Conservation (phyloP, 2,113 vertebrate genomes). For the Lepisosteus oculatus region DNA sequence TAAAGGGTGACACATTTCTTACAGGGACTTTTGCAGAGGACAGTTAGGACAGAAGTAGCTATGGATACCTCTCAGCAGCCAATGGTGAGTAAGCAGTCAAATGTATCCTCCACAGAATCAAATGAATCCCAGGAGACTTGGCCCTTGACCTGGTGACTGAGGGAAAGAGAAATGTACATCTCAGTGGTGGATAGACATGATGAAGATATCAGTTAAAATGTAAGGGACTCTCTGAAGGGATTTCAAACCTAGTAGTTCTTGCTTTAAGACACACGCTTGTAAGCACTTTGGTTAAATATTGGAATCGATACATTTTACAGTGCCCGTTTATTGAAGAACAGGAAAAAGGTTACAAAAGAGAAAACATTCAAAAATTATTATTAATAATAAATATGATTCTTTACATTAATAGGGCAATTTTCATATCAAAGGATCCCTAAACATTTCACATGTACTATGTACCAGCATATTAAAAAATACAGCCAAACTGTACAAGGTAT, state of each 20-base stretch:
- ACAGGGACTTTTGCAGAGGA: not conserved
- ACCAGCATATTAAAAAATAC: no score
- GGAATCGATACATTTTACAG: no score
- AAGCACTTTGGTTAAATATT: not conserved
- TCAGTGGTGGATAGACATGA: constrained; percentile 1
- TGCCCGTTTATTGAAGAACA: no score
- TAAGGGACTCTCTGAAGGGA: not conserved
- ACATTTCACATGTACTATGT: no score
- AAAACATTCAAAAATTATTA: no score
- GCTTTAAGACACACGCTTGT: not conserved
- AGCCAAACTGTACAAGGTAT: no score
- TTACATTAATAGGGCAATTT: no score
- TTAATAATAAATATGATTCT: no score
- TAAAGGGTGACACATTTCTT: not conserved
- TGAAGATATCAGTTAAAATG: not conserved
- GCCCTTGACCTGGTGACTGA: not conserved
- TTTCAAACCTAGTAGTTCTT: not conserved
- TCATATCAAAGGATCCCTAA: no score
- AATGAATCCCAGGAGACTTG: not conserved
- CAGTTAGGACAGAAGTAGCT: not conserved
- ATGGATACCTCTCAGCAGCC: not conserved
- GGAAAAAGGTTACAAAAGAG: no score
- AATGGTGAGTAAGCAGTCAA: not conserved
- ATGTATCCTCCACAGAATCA: not conserved
- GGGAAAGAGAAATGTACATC: not conserved